phyloP scores from a whole-genome alignment of 1,140 invertebrate genomes.

The Oncopodura yosiiana region DNA sequence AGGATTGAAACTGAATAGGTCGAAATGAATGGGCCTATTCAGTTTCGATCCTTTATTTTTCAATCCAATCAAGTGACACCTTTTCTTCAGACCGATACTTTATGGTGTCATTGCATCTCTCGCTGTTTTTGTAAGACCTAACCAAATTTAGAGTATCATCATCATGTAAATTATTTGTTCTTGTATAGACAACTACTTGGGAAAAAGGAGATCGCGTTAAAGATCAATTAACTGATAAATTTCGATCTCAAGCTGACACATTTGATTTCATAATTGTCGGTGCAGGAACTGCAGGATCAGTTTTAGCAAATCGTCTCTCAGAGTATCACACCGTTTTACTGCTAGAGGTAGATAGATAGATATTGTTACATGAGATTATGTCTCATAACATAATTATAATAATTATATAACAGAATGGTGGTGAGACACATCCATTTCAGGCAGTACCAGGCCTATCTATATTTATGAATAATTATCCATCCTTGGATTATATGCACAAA shows the following conservation, averaged over 20 bases:
- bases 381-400: too few relatives aligned
- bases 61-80: too few relatives aligned
- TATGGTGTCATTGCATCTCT: conserved; percentile 23
- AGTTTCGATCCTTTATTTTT: too few relatives aligned
- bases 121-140: conserved; percentile 21
- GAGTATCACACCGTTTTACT: conserved; percentile 16
- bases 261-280: conserved; percentile 23
- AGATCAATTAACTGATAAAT: conserved; percentile 18
- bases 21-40: too few relatives aligned
- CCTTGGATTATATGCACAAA: conserved; percentile 14
- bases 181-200: conserved; percentile 14
- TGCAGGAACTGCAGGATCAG: background rate
- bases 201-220: conserved; percentile 23
- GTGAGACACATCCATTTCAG: conserved; percentile 19
- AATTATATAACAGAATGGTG: too few relatives aligned
- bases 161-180: too few relatives aligned
- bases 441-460: conserved; percentile 16
- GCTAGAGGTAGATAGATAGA: too few relatives aligned
- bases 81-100: conserved; percentile 15
- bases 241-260: conserved; percentile 20
- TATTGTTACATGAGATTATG: too few relatives aligned
- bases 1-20: too few relatives aligned
- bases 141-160: too few relatives aligned
- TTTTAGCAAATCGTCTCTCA: conserved; percentile 7
- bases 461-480: conserved; percentile 16